Base-by-base conservation (phyloP, 2,113 vertebrate species). In the Etheostoma spectabile region DNA sequence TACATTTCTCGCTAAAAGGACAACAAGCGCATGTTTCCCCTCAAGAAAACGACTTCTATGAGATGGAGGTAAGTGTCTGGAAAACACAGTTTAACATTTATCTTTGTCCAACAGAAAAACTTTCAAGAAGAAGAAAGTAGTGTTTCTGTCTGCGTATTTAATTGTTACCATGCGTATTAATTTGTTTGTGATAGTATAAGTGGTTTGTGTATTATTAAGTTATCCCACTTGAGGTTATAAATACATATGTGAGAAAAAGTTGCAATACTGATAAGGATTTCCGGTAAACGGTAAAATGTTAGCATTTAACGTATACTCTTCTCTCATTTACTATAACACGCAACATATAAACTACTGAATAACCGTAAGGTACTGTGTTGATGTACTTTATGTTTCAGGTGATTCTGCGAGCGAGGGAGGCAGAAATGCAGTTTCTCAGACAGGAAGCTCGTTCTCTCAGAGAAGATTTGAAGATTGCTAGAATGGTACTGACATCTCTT, bases 371-470 rank as follows among this genome's bases (percentile, higher is more conserved):
- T 5, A 8, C 3, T 52, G 14, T 21, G 1, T 46, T 63, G 0
- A 59, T 74, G 18, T 35, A 2, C 51, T 69, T 51, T 15, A 10
- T 85, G 57, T 77, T 78, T 7, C 92, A 99, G 98, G 96, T 97
- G 82, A 93, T 96, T 84, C 79, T 99, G 92, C 94, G 96, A 84
- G 95, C 98, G 56, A 97, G 96, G 82, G 97, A 99, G 66, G 97
- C 96, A 0, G 97, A 99, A 88, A 97, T 98, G 88, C 96, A 99
- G 91, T 97, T 97, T 92, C 96, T 99, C 83, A 97, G 96, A 85
- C 97, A 98, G 88, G 97, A 98, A 89, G 97, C 97, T 90, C 94
- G 90, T 79, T 97, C 96, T 33, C 95, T 99, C 73, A 97, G 96
- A 85, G 96, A 98, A 0, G 97, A 98, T 71, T 86, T 99, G 35